Conservation (phyloP, 2,888 invertebrate species). For the Drosophila pegasa region DNA sequence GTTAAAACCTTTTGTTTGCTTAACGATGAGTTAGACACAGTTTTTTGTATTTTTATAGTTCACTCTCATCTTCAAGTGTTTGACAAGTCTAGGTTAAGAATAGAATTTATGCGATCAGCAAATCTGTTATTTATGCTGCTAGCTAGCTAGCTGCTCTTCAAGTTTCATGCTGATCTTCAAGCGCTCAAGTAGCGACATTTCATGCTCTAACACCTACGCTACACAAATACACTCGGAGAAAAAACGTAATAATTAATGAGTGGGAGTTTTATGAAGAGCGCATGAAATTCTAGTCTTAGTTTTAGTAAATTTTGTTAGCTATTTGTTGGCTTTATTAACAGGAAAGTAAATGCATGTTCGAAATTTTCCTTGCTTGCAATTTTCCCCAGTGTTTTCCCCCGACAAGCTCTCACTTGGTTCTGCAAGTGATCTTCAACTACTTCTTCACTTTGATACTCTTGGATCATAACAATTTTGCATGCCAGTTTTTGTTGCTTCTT, state of each 20-base stretch:
- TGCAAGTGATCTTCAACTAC: background rate
- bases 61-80: constrained; percentile 2
- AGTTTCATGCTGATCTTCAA: constrained; percentile 24
- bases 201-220: constrained; percentile 34
- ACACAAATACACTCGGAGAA: background rate
- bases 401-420: background rate
- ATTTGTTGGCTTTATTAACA: background rate
- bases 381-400: constrained; percentile 1
- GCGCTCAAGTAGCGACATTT: constrained; percentile 17
- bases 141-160: constrained; percentile 23
- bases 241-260: background rate
- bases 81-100: constrained; percentile 8
- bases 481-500: constrained; percentile 4
- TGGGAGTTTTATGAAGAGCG: too few species aligned
- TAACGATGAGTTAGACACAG: too few species aligned
- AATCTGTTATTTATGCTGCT: background rate
- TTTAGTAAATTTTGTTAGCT: too few species aligned
- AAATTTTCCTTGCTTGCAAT: background rate
- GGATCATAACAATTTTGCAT: constrained; percentile 24
- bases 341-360: background rate
- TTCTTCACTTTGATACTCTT: constrained; percentile 18
- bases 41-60: background rate
- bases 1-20: background rate
- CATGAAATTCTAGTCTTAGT: background rate
- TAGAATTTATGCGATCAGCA: constrained; percentile 8